Percentiles rank a stretch among this genome's conserved stretches.
Conservation (phyloP, 2,797 vertebrate genomes). For the Pitangus sulphuratus region DNA sequence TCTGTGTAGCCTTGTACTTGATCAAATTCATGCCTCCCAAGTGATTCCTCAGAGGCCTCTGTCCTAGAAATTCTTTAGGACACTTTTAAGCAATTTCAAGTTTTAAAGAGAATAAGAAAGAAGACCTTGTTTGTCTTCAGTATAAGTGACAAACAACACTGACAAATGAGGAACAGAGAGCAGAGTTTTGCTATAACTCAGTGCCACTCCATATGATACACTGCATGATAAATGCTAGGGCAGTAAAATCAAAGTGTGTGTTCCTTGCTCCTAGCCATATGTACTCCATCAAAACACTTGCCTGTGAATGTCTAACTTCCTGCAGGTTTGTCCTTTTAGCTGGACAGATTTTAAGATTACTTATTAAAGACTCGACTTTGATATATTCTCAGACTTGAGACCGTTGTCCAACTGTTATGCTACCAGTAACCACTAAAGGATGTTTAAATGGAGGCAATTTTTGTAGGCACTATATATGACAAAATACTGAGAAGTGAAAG, state of each 20-base stretch:
- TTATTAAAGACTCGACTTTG: not conserved
- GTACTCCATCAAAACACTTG: not conserved
- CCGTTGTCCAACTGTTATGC: not conserved
- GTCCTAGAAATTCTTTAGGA: not conserved
- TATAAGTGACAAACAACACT: not conserved
- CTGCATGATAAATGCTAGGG: not conserved
- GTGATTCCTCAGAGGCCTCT: accelerated
- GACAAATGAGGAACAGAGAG: not conserved
- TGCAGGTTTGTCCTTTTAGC: not conserved
- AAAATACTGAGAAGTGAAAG: not conserved
- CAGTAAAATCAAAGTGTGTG: not conserved
- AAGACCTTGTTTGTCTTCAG: not conserved
- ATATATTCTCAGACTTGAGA: not conserved
- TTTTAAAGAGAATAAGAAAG: not conserved
- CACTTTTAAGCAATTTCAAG: not conserved
- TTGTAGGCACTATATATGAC: not conserved
- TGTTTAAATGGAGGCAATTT: not conserved
- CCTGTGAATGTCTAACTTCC: not conserved
- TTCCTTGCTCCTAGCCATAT: not conserved
- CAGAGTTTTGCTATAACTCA: not conserved
- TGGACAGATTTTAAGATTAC: not conserved
- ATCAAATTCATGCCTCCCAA: not conserved
- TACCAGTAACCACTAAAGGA: not conserved
- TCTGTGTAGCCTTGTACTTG: not conserved
- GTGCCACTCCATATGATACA: not conserved